phyloP scores from a whole-genome alignment of 2,113 vertebrate species.

The Mesitornis unicolor region DNA sequence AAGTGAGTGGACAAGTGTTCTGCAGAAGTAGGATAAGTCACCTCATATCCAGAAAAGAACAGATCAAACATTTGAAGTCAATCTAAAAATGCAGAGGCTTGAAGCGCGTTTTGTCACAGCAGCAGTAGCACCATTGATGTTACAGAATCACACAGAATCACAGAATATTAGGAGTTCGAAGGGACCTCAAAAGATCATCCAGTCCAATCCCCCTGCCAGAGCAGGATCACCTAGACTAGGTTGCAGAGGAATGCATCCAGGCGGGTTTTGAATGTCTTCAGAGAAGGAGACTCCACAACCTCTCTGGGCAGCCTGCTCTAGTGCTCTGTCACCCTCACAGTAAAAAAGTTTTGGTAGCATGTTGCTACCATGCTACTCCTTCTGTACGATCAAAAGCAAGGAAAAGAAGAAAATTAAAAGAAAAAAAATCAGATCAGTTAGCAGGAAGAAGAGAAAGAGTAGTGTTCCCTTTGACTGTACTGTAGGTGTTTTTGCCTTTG shows the following conservation, averaged over 20 bases:
- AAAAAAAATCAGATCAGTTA: background rate
- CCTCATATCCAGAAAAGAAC: background rate
- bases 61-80: background rate
- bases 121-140: background rate
- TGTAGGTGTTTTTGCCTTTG: background rate
- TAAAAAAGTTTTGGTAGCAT: no score
- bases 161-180: no score
- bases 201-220: no score
- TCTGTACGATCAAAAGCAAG: background rate
- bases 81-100: background rate
- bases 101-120: background rate
- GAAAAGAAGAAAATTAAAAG: background rate
- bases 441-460: background rate
- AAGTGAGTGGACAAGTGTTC: accelerated
- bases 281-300: no score
- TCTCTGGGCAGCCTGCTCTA: no score
- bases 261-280: no score
- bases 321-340: no score
- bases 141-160: no score
- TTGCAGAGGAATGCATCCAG: no score
- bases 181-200: no score
- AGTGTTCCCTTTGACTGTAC: background rate
- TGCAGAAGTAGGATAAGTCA: background rate
- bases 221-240: no score
- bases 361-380: background rate